Evolutionary conservation across 2,797 vertebrate species (phyloP).

Genomic region (Remorina albescens): DNA sequence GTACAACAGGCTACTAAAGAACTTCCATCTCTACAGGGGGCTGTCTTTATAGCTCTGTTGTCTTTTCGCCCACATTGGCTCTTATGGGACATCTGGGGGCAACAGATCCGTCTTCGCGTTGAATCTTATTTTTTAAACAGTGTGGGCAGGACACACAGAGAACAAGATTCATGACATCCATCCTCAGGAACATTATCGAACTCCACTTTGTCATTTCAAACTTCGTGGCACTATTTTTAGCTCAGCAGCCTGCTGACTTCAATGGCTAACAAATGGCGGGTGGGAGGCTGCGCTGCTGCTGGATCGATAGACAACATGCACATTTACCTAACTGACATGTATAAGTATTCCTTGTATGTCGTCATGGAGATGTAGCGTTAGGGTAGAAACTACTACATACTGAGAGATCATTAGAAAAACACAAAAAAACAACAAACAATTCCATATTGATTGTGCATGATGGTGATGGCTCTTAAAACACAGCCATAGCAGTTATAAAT

Average conservation of each 20-base stretch:
- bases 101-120: slow-evolving; percentile 26
- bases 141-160: slow-evolving; percentile 53
- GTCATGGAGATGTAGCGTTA: slow-evolving; percentile 64
- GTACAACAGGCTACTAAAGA: slow-evolving; percentile 48
- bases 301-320: slow-evolving; percentile 64
- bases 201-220: slow-evolving; percentile 52
- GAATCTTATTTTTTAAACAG: slow-evolving; percentile 53
- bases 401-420: slow-evolving; percentile 44
- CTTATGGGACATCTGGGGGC: slow-evolving; percentile 22
- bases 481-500: slow-evolving; percentile 44
- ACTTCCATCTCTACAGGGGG: slow-evolving; percentile 26
- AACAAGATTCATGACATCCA: slow-evolving; percentile 57
- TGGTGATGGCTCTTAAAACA: slow-evolving; percentile 65
- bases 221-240: slow-evolving; percentile 62
- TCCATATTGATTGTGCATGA: slow-evolving; percentile 69
- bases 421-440: slow-evolving; percentile 21
- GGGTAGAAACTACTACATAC: slow-evolving; percentile 41
- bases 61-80: slow-evolving; percentile 17
- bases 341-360: slow-evolving; percentile 63
- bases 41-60: slow-evolving; percentile 33
- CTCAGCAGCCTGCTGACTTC: slow-evolving; percentile 43
- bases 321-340: slow-evolving; percentile 62
- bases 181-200: slow-evolving; percentile 62
- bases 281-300: slow-evolving; percentile 42
- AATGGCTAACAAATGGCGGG: slow-evolving; percentile 38